These are phyloP conservation scores for Hydroisotoma schaefferi DNA, from an alignment of 2,888 invertebrate genomes.

Conservation along the genomic window DNA sequence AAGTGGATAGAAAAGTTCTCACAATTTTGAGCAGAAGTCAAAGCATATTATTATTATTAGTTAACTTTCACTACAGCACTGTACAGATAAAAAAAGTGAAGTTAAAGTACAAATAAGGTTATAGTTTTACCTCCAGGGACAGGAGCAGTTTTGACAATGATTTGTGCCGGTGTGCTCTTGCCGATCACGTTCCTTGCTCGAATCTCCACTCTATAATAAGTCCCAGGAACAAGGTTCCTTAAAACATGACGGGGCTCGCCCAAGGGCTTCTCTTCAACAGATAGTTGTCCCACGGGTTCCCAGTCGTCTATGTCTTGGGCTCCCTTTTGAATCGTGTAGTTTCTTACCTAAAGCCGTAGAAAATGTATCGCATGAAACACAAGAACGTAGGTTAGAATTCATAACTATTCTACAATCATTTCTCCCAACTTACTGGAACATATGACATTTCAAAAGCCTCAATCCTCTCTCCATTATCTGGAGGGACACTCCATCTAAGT, in stretches of 20 bases:
- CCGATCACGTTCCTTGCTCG: slow-evolving; percentile 83
- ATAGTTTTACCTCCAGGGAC: slow-evolving; percentile 65
- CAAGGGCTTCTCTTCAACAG: slow-evolving; percentile 21
- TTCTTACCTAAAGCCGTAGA: slow-evolving; percentile 46
- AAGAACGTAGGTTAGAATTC: background rate
- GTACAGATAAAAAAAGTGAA: too few relatives aligned
- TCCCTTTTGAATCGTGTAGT: slow-evolving; percentile 31
- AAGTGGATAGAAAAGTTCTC: too few relatives aligned
- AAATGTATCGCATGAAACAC: too few relatives aligned
- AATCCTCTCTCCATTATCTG: slow-evolving; percentile 85
- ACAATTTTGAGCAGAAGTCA: too few relatives aligned
- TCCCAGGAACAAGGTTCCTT: slow-evolving; percentile 68
- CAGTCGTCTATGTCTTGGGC: slow-evolving; percentile 38
- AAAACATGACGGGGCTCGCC: slow-evolving; percentile 54
- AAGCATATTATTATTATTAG: too few relatives aligned
- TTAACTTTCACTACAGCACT: too few relatives aligned
- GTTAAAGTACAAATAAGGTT: slow-evolving; percentile 1
- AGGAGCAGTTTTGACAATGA: slow-evolving; percentile 73
- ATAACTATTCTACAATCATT: background rate
- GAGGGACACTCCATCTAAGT: slow-evolving; percentile 77
- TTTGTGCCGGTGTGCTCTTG: slow-evolving; percentile 70
- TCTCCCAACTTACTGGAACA: slow-evolving; percentile 65
- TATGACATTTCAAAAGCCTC: slow-evolving; percentile 75
- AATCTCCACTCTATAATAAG: slow-evolving; percentile 77
- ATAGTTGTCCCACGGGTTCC: slow-evolving; percentile 41